Percentiles rank a stretch among this genome's conserved stretches.
Evolutionary conservation across 1,140 invertebrate species (phyloP).

Genomic region (Cryptotermes secundus): DNA sequence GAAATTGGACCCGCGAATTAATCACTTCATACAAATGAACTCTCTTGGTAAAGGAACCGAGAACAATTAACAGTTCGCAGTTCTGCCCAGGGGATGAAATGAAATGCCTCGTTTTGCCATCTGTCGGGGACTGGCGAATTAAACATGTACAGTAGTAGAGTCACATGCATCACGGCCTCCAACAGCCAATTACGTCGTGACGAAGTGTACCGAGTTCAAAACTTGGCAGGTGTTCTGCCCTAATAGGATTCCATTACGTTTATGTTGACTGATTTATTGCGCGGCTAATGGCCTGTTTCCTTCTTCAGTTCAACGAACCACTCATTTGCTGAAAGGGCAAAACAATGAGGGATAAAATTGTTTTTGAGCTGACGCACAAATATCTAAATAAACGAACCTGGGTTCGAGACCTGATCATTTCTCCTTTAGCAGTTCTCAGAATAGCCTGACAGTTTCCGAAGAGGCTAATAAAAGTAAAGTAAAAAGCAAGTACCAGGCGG

Average conservation of each 20-base stretch:
- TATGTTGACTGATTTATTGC: background rate
- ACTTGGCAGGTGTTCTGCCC: background rate
- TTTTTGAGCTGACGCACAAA: no score
- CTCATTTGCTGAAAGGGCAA: background rate
- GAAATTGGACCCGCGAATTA: no score
- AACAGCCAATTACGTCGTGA: background rate
- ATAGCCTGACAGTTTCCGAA: no score
- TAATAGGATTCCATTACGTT: conserved; percentile 5
- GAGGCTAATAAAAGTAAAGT: no score
- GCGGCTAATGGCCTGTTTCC: background rate
- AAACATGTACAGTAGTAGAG: background rate
- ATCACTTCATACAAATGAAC: no score
- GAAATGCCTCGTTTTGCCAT: background rate
- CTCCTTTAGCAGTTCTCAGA: no score
- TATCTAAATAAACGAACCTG: no score
- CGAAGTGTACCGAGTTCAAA: background rate
- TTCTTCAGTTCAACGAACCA: background rate
- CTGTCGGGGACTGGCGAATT: background rate
- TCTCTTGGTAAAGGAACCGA: no score
- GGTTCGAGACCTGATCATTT: no score
- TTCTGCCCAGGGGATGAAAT: background rate
- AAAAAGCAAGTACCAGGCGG: no score
- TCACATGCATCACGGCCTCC: background rate
- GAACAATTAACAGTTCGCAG: no score
- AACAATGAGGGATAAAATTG: no score